Evolutionary conservation across 1,140 invertebrate species (phyloP).

Genomic region (Paramacrobiotus metropolitanus): DNA sequence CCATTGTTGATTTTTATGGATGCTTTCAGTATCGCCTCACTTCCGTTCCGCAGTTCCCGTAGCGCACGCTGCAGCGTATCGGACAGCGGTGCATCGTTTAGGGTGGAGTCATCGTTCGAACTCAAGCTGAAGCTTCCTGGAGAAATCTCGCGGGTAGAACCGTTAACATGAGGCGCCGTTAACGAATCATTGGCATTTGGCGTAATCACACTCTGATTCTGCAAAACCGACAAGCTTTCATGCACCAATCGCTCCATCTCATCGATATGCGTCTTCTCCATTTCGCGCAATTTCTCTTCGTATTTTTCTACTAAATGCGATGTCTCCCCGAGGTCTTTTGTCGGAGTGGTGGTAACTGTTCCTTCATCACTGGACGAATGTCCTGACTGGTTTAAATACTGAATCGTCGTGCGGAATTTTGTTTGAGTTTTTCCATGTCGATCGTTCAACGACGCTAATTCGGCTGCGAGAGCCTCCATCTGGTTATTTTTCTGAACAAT

Average conservation of each 20-base stretch:
- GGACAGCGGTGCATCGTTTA: background rate
- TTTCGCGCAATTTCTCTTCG: background rate
- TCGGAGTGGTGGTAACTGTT: background rate
- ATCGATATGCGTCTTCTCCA: background rate
- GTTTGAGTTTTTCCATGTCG: background rate
- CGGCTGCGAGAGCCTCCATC: background rate
- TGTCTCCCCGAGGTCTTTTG: background rate
- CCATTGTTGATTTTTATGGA: background rate
- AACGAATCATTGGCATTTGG: background rate
- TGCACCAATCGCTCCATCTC: background rate
- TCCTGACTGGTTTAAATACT: background rate
- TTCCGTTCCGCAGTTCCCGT: background rate
- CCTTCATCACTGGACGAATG: slow-evolving; percentile 2
- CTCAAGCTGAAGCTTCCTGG: background rate
- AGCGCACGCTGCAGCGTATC: background rate
- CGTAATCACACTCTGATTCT: background rate
- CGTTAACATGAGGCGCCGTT: too few species aligned
- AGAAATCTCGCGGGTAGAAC: background rate
- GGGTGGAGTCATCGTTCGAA: background rate
- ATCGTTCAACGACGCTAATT: background rate
- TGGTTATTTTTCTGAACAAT: background rate
- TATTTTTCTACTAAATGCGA: background rate
- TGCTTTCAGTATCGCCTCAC: background rate
- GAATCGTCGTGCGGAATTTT: background rate
- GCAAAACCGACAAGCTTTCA: background rate